Conservation (phyloP, 1,140 invertebrate species). For the Chionoecetes opilio region DNA sequence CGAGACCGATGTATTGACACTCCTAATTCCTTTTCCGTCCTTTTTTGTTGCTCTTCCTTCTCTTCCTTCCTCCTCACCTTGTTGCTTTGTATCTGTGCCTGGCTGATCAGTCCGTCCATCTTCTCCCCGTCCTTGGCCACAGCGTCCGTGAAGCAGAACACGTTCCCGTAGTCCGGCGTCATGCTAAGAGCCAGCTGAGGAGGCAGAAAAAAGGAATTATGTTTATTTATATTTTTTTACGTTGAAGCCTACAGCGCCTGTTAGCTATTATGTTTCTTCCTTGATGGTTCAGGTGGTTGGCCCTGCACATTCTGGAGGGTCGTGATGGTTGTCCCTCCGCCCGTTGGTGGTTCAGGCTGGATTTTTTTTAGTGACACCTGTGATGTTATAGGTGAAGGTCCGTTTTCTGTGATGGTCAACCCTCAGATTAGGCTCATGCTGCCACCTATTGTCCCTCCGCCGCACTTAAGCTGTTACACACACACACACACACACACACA, state of each 20-base stretch:
- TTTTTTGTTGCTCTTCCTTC: not conserved
- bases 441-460: too few relatives aligned
- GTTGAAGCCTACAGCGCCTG: too few relatives aligned
- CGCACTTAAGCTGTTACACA: not conserved
- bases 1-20: too few relatives aligned
- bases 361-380: too few relatives aligned
- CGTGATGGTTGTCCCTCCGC: too few relatives aligned
- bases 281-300: not conserved
- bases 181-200: conserved; percentile 40
- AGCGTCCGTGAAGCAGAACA: conserved; percentile 72
- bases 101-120: conserved; percentile 44
- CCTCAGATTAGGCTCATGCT: too few relatives aligned
- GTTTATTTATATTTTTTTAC: too few relatives aligned
- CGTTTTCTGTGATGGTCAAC: too few relatives aligned
- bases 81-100: conserved; percentile 49
- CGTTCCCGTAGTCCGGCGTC: conserved; percentile 58
- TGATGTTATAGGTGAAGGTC: too few relatives aligned
- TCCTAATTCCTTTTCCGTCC: not conserved
- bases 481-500: conserved; percentile 45
- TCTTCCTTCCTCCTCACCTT: conserved; percentile 55
- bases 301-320: too few relatives aligned
- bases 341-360: too few relatives aligned
- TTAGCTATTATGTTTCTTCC: not conserved
- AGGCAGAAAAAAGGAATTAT: not conserved
- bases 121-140: conserved; percentile 52